Conservation (phyloP, 2,888 invertebrate genomes). For the Cephus spinipes region DNA sequence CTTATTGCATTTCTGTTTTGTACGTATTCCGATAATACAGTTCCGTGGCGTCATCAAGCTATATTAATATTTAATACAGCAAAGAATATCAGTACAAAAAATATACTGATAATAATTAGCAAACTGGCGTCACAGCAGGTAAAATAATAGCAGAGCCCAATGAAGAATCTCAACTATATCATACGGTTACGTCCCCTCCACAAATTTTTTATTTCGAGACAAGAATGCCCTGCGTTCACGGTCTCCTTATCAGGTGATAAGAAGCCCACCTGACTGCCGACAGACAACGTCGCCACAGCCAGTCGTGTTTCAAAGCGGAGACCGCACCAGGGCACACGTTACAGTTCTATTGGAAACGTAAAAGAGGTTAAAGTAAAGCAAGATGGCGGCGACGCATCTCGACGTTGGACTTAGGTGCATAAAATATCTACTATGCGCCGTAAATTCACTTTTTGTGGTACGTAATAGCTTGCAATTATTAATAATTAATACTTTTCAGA, state of each 20-base stretch:
- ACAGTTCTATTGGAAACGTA: background rate
- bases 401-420: slow-evolving; percentile 73
- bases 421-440: slow-evolving; percentile 76
- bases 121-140: background rate
- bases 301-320: slow-evolving; percentile 23
- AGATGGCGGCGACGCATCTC: slow-evolving; percentile 65
- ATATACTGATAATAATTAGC: background rate
- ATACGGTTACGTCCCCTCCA: background rate
- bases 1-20: background rate
- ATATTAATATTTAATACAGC: background rate
- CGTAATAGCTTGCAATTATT: slow-evolving; percentile 35
- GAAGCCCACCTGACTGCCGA: slow-evolving; percentile 9
- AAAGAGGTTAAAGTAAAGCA: slow-evolving; percentile 17
- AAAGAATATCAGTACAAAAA: background rate
- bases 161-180: background rate
- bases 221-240: slow-evolving; percentile 1
- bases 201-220: background rate
- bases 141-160: background rate
- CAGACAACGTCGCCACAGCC: slow-evolving; percentile 14
- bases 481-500: background rate
- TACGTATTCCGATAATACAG: background rate
- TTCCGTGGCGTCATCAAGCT: background rate
- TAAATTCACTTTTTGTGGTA: slow-evolving; percentile 77
- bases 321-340: background rate
- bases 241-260: slow-evolving; percentile 15